Conservation (phyloP, 1,140 invertebrate species). For the Solen grandis region DNA sequence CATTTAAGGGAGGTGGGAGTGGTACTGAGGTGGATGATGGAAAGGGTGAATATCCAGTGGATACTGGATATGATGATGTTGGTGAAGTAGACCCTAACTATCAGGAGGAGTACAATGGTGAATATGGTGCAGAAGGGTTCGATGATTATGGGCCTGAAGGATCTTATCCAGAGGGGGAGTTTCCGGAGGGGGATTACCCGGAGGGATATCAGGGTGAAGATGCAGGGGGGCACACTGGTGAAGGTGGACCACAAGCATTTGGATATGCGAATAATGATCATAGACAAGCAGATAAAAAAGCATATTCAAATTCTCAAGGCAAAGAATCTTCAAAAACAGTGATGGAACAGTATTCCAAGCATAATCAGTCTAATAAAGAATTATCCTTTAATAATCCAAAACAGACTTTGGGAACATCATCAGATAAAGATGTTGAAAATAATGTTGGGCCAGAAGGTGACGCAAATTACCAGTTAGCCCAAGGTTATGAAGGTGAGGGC, state of each 20-base stretch:
- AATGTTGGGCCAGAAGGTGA: too few species aligned
- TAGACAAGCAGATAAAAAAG: too few species aligned
- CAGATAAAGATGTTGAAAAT: too few species aligned
- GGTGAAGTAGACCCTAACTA: neutral
- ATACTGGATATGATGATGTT: neutral
- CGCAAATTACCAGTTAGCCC: neutral
- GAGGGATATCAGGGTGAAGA: neutral
- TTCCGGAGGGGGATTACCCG: neutral
- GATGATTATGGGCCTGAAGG: neutral
- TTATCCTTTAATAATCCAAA: too few species aligned
- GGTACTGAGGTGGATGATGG: neutral
- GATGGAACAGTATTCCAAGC: too few species aligned
- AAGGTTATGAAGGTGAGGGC: constrained; percentile 12
- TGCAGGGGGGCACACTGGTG: neutral
- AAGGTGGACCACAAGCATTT: too few species aligned
- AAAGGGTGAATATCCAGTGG: neutral
- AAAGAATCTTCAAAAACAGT: too few species aligned
- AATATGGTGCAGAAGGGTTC: neutral
- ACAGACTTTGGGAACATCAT: too few species aligned
- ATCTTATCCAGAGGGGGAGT: neutral
- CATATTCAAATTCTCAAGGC: too few species aligned
- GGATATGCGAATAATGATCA: too few species aligned
- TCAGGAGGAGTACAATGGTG: neutral
- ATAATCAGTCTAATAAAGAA: too few species aligned
- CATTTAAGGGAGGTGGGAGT: neutral